Base-by-base conservation (phyloP, 1,140 invertebrate species). In the Plodia interpunctella region DNA sequence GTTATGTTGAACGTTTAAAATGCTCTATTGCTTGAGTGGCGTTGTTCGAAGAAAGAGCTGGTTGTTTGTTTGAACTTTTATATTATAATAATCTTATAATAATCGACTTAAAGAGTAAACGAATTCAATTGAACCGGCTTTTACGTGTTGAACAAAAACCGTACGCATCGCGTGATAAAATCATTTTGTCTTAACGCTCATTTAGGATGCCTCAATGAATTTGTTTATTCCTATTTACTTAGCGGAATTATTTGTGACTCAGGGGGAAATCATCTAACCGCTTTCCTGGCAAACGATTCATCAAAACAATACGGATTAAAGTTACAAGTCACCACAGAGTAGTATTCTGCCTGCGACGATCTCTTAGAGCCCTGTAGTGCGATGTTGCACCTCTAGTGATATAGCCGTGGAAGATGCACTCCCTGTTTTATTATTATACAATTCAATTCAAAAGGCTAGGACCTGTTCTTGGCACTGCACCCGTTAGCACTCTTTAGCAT, bases 381-480 rank as follows among this genome's bases (percentile, higher is more conserved):
- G 65, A 68, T 65, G 57, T 55, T 60, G 68, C 72, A 69, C 72
- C 59, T 51, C 57, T 74, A 74, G 72, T 65, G 58, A 68, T 55
- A 68, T 71, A n/a, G 65, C 58, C 15, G 30, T 52, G 49, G 25
- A 35, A 9, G 32, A 44, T 44, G 38, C 38, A 44, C 38, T 44
- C 38, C 13, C 38, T 44, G 2, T 44, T 44, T 44, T 44, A 44
- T 15, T 44, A n/a, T 44, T 44, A 44, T 44, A 15, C 38, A 44
- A n/a, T 44, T 44, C 38, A 44, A n/a, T 44, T 44, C 38, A 15
- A 44, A 10, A 44, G 38, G 38, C 15, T 44, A n/a, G 38, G 38
- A n/a, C 38, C 38, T 44, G 38, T 15, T 44, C 38, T 44, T 44
- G 38, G 38, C 38, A 44, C 38, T 44, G 38, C 38, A 44, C 38